Evolutionary conservation across 64 coral and sea anemone genomes (phyloP).

Genomic region (Anthopleura sola): DNA sequence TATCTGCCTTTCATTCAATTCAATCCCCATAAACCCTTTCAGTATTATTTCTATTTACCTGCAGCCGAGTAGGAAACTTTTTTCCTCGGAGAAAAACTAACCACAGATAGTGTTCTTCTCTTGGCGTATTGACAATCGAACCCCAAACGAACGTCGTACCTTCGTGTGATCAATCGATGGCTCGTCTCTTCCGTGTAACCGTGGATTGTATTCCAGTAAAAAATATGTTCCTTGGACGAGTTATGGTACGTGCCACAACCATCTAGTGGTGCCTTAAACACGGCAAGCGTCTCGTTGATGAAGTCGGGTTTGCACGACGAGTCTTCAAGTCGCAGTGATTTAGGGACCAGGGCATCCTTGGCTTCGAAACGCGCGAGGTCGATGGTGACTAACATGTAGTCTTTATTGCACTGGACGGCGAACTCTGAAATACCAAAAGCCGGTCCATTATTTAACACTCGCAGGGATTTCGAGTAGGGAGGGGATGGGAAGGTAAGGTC

Average conservation of each 20-base stretch:
- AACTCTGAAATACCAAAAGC: not conserved
- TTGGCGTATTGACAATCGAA: slow-evolving; percentile 15
- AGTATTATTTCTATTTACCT: not conserved
- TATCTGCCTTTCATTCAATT: no score
- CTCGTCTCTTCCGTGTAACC: not conserved
- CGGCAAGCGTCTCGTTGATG: slow-evolving; percentile 8
- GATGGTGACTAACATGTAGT: slow-evolving; percentile 1
- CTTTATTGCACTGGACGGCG: not conserved
- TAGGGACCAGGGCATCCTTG: not conserved
- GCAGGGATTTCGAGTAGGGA: no score
- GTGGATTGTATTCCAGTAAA: not conserved
- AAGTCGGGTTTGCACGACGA: not conserved
- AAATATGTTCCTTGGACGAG: not conserved
- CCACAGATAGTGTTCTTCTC: slow-evolving; percentile 8
- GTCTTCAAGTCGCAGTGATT: slow-evolving; percentile 13
- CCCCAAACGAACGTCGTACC: not conserved
- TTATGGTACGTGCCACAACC: slow-evolving; percentile 21
- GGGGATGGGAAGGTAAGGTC: no score
- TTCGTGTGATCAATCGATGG: not conserved
- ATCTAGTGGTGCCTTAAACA: slow-evolving; percentile 15
- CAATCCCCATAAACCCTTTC: no score
- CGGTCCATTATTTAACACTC: not conserved
- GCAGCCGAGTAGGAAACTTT: slow-evolving; percentile 16
- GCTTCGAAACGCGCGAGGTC: not conserved
- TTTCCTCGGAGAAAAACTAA: slow-evolving; percentile 15